These are phyloP conservation scores for Trididemnum clinides DNA, from an alignment of 23 tunicate genomes.

Conservation along the genomic window DNA sequence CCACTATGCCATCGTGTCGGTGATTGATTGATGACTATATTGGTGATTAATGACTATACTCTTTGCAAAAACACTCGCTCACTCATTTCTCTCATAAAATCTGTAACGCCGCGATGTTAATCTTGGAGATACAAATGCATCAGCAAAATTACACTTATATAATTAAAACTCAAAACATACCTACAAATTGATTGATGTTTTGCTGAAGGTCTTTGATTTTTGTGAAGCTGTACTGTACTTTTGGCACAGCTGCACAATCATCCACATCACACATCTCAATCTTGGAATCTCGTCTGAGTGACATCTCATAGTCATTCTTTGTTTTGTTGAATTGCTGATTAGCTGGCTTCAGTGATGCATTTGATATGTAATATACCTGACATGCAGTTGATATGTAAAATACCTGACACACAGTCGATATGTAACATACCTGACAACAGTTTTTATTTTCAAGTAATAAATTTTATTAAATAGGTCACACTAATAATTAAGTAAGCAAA, in stretches of 20 bases:
- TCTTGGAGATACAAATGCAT: too few species aligned
- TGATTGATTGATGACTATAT: too few species aligned
- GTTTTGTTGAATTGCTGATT: constrained; percentile 91
- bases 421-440: constrained; percentile 56
- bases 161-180: too few species aligned
- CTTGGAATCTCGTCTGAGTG: constrained; percentile 69
- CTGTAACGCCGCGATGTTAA: too few species aligned
- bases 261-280: constrained; percentile 62
- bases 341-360: constrained; percentile 84
- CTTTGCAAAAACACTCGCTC: too few species aligned
- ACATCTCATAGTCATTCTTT: constrained; percentile 91
- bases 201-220: constrained; percentile 50
- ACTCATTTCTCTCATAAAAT: too few species aligned
- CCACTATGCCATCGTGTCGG: too few species aligned
- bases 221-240: constrained; percentile 72
- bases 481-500: background rate
- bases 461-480: too few species aligned
- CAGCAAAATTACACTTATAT: too few species aligned
- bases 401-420: constrained; percentile 69
- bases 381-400: constrained; percentile 70
- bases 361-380: constrained; percentile 72
- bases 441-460: too few species aligned
- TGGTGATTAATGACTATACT: too few species aligned
- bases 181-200: constrained; percentile 55
- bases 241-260: constrained; percentile 58